Base-by-base conservation (phyloP, 2,113 vertebrate species). In the Actinemys pallida region DNA sequence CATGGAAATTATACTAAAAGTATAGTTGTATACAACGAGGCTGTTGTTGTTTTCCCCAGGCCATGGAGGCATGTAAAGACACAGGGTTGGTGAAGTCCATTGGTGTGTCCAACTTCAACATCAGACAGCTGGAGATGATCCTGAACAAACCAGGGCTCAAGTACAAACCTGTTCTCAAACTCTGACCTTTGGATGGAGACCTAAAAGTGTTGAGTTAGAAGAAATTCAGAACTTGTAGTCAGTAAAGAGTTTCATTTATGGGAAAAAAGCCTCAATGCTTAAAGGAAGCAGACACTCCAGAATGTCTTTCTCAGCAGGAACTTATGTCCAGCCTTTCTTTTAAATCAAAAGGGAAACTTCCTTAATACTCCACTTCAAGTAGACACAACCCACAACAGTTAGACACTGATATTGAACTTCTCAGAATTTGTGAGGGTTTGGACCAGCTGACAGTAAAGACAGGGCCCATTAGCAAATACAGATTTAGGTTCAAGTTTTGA, bases 91-190 rank as follows among this genome's bases (percentile, higher is more conserved):
- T 98, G 19, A 99, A 98, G 89, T 99, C 98, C 75, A 98, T 99
- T 8, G 98, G 98, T 31, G 98, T 99, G n/a, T 99, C 98, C 54
- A 99, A 98, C 96, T 99, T 99, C 83, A 99, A 99, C 95, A 94
- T 57, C 84, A 97, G 98, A 59, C 98, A 98, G 83, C 94, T 99
- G 95, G 98, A 99, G 86, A 96, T 98, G 92, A 98, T 99, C 89
- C 97, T 99, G 69, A 99, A 97, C 84, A 99, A 99, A 93, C 98
- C 98, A 0, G 98, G 98, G 50, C 98, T 99, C 81, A 98, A 98
- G 89, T 97, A 99, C 94, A 98, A 97, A 84, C 98, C 98, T 1
- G 98, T 98, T 2, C 98, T 98, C 84, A 99, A 99, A 83, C 3
- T 19, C 50, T 45, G 39, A 27, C 5, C 24, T 76, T 76, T 24